phyloP scores from a whole-genome alignment of 2,888 invertebrate species.

The Leptopilina myrica region DNA sequence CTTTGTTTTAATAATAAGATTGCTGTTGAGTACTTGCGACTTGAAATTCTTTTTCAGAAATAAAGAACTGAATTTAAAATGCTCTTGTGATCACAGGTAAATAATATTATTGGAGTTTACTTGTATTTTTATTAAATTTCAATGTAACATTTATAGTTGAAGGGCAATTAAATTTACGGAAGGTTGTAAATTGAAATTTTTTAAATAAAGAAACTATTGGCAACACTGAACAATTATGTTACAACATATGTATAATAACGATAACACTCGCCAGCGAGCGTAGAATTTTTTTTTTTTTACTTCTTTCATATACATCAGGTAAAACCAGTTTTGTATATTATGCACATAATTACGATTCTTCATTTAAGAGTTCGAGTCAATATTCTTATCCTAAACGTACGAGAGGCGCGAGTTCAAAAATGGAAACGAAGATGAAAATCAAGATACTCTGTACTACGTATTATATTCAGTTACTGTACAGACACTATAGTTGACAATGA shows the following conservation, averaged over 20 bases:
- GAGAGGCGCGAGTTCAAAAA: slow-evolving; percentile 37
- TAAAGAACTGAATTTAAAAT: too few species aligned
- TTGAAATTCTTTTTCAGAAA: too few species aligned
- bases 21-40: too few species aligned
- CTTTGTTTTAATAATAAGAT: too few species aligned
- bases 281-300: slow-evolving; percentile 61
- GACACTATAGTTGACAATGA: slow-evolving; percentile 11
- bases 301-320: slow-evolving; percentile 59
- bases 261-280: slow-evolving; percentile 75
- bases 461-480: slow-evolving; percentile 23
- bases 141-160: too few species aligned
- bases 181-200: slow-evolving; percentile 27
- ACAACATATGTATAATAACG: slow-evolving; percentile 63
- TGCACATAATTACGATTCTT: slow-evolving; percentile 51
- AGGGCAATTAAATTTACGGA: too few species aligned
- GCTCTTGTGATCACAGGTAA: too few species aligned
- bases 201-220: slow-evolving; percentile 24
- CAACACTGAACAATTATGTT: slow-evolving; percentile 51
- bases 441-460: slow-evolving; percentile 1
- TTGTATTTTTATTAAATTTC: too few species aligned
- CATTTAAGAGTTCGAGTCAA: slow-evolving; percentile 41
- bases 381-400: slow-evolving; percentile 38
- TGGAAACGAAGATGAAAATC: slow-evolving; percentile 20
- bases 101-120: too few species aligned
- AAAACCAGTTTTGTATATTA: slow-evolving; percentile 61